Evolutionary conservation across 2,113 vertebrate genomes (phyloP).

Genomic region (Misgurnus mizolepis): DNA sequence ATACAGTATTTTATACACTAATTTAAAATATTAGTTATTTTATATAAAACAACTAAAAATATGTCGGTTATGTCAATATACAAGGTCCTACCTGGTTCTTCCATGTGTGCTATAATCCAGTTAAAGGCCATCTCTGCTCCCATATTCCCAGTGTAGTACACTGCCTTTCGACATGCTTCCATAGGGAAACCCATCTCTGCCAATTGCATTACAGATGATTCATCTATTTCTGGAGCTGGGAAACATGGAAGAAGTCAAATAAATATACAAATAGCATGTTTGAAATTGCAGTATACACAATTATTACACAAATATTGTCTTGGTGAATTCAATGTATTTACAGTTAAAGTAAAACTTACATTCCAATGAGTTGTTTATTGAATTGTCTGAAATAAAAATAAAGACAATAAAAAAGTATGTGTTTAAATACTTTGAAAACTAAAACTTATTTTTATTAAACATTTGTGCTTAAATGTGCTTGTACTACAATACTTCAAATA

Average conservation of each 20-base stretch:
- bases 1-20: no score
- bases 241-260: slow-evolving; percentile 11
- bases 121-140: slow-evolving; percentile 97
- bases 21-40: slow-evolving; percentile 4
- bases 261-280: not conserved
- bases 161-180: slow-evolving; percentile 95
- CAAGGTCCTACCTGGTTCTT: slow-evolving; percentile 87
- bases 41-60: not conserved
- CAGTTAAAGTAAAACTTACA: slow-evolving; percentile 80
- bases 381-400: slow-evolving; percentile 80
- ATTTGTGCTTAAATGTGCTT: no score
- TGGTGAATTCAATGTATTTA: not conserved
- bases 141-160: slow-evolving; percentile 97
- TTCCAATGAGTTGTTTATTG: slow-evolving; percentile 84
- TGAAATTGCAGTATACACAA: not conserved
- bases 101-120: slow-evolving; percentile 99
- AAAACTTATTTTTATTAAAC: no score
- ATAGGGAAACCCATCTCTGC: slow-evolving; percentile 98
- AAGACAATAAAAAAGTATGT: not conserved
- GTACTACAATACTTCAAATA: no score
- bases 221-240: slow-evolving; percentile 93
- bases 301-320: not conserved
- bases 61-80: not conserved
- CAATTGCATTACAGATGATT: slow-evolving; percentile 94
- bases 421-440: no score